phyloP scores from a whole-genome alignment of 2,888 invertebrate genomes.

The Hemicrepidius hirtus region DNA sequence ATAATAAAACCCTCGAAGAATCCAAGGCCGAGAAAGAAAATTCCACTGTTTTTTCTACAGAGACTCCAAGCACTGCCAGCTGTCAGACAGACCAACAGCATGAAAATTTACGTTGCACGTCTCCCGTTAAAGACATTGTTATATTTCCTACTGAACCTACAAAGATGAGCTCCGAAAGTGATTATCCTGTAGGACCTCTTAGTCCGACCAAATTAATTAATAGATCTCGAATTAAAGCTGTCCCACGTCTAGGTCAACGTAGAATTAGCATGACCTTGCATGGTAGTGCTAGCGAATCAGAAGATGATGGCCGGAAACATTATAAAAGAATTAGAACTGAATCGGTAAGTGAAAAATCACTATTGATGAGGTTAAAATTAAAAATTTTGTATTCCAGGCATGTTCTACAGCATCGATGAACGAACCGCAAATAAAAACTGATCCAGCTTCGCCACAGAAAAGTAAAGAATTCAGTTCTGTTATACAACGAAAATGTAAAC shows the following conservation, averaged over 20 bases:
- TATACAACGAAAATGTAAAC: constrained; percentile 64
- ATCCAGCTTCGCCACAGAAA: constrained; percentile 45
- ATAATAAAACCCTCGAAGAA: background rate
- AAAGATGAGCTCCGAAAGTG: constrained; percentile 53
- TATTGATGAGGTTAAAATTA: background rate
- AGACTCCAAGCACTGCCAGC: background rate
- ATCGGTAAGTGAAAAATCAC: constrained; percentile 67
- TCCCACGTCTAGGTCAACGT: constrained; percentile 80
- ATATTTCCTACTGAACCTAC: background rate
- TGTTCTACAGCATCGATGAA: constrained; percentile 65
- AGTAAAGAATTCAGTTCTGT: constrained; percentile 57
- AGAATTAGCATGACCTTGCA: constrained; percentile 76
- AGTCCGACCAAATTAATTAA: constrained; percentile 75
- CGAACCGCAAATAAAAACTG: constrained; percentile 57
- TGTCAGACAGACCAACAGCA: constrained; percentile 27
- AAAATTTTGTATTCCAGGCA: constrained; percentile 57
- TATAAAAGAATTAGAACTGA: constrained; percentile 68
- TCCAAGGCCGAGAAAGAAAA: background rate
- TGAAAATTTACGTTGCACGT: constrained; percentile 14
- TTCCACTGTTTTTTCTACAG: background rate
- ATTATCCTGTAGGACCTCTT: constrained; percentile 72
- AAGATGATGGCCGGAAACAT: constrained; percentile 75
- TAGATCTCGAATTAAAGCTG: constrained; percentile 80
- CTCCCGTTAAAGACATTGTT: background rate
- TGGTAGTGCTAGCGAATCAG: constrained; percentile 82